A percentile compares a stretch with the other conserved stretches of the same genome.
These are phyloP conservation scores for Megalopta genalis DNA, from an alignment of 1,140 invertebrate genomes.

Conservation along the genomic window DNA sequence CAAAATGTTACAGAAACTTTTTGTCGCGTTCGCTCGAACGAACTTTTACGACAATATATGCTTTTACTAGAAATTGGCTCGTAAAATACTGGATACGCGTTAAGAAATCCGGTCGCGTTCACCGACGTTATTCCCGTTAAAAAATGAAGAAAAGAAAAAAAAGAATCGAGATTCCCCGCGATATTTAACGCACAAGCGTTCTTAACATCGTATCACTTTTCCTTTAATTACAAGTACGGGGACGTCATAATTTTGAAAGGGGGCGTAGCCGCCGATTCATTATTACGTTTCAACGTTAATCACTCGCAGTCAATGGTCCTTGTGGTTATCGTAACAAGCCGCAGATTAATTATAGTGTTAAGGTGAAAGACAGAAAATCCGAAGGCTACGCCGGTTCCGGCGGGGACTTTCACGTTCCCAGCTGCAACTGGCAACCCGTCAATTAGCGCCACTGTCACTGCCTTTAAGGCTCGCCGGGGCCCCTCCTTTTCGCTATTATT, in stretches of 20 bases:
- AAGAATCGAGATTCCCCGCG: neutral
- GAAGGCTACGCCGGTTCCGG: conserved; percentile 59
- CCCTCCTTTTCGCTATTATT: conserved; percentile 60
- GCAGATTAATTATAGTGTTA: conserved; percentile 62
- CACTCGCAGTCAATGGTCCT: conserved; percentile 36
- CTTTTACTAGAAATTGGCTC: too few species aligned
- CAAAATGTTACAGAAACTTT: too few species aligned
- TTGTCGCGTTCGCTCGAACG: too few species aligned
- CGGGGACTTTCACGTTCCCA: conserved; percentile 56
- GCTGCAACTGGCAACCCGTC: conserved; percentile 61
- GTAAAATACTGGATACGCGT: too few species aligned
- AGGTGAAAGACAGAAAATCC: conserved; percentile 61
- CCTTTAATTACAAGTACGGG: neutral
- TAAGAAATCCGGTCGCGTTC: too few species aligned
- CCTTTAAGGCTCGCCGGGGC: conserved; percentile 47
- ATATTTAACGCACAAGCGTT: neutral
- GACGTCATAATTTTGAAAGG: neutral
- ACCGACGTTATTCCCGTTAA: too few species aligned
- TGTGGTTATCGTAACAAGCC: conserved; percentile 52
- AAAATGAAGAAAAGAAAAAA: too few species aligned
- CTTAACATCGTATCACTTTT: neutral
- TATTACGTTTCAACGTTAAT: conserved; percentile 48
- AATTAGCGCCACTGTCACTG: conserved; percentile 63
- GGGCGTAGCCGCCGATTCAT: conserved; percentile 14
- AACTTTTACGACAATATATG: too few species aligned